Base-by-base conservation (phyloP, 2,888 invertebrate species). In the Leptinotarsa haldemani region DNA sequence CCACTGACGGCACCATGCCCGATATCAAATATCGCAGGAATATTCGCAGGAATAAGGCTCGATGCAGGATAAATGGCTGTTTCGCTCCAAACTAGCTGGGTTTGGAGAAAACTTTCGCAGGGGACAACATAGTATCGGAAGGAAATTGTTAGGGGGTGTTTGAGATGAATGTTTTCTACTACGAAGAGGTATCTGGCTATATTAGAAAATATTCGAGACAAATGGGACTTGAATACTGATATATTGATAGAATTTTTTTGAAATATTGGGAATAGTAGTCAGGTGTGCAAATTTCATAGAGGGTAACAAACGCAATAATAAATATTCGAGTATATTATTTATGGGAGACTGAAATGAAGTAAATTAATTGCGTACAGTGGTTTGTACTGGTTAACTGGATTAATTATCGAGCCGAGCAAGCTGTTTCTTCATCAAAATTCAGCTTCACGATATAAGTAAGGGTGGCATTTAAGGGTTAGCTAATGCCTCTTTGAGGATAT, bases 21-120 rank as follows among this genome's bases (percentile, higher is more conserved):
- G 84, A 86, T 85, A 86, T 86, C 87, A 86, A 87, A 87, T 87
- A 87, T 87, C 85, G 86, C 85, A 83, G 82, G 80, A 82, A 82
- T 82, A 82, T 83, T 83, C 79, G 80, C 78, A 74, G 72, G 71
- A 68, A 71, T 53, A 22, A 58, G 68, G 48, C 56, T 68, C 68
- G 68, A 68, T 68, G 46, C 53, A 68, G 56, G 56, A 68, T 65
- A 71, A 71, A 74, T 71, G 74, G 69, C 58, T 71, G 74, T 74
- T 74, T 71, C 69, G 63, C 69, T 69, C 69, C 58, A 56, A 52
- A 73, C 56, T 47, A 69, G 72, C 69, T 30, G 56, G 56, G 69
- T 65, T 73, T 73, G 56, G 48, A 65, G 65, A 65, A 69, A 73
- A 73, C 46, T 73, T 73, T 69, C 50, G 40, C 20, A 22, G 67